These are phyloP conservation scores for Lagodon rhomboides DNA, from an alignment of 2,797 vertebrate genomes.

Conservation along the genomic window DNA sequence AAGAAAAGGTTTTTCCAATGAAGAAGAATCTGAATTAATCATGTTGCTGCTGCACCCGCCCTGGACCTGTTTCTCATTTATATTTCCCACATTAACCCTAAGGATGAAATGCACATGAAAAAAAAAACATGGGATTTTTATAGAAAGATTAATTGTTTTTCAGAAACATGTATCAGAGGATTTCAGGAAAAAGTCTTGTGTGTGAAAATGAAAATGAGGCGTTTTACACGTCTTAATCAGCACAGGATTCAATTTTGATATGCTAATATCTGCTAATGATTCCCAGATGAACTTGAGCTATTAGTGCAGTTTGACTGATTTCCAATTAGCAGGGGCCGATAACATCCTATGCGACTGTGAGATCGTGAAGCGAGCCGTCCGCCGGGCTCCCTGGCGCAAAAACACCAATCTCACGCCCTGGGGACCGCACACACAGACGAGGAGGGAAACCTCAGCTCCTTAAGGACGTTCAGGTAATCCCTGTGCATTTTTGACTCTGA, in stretches of 20 bases:
- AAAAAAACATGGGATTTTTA: background rate
- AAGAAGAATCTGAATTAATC: background rate
- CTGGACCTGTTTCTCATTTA: background rate
- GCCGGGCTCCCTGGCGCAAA: constrained; percentile 28
- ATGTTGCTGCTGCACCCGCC: too few species aligned
- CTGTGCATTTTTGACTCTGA: constrained; percentile 32
- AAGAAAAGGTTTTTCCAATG: background rate
- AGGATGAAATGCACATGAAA: constrained; percentile 2
- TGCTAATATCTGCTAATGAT: constrained; percentile 72
- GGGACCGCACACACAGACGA: constrained; percentile 33
- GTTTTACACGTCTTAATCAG: constrained; percentile 61
- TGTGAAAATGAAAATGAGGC: constrained; percentile 34
- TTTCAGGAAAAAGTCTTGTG: background rate
- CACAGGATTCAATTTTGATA: constrained; percentile 63
- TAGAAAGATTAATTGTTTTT: background rate
- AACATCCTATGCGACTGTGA: constrained; percentile 58
- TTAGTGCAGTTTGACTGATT: constrained; percentile 74
- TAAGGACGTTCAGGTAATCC: constrained; percentile 33
- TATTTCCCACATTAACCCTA: background rate
- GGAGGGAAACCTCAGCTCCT: constrained; percentile 22
- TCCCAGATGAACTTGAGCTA: constrained; percentile 64
- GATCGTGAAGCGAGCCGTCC: constrained; percentile 49
- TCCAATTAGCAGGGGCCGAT: constrained; percentile 66
- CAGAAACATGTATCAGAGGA: background rate
- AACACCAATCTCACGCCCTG: constrained; percentile 53